Percentiles rank a stretch among this genome's conserved stretches.
These are phyloP conservation scores for Parelbella ahira DNA, from an alignment of 2,888 invertebrate species.

Conservation along the genomic window DNA sequence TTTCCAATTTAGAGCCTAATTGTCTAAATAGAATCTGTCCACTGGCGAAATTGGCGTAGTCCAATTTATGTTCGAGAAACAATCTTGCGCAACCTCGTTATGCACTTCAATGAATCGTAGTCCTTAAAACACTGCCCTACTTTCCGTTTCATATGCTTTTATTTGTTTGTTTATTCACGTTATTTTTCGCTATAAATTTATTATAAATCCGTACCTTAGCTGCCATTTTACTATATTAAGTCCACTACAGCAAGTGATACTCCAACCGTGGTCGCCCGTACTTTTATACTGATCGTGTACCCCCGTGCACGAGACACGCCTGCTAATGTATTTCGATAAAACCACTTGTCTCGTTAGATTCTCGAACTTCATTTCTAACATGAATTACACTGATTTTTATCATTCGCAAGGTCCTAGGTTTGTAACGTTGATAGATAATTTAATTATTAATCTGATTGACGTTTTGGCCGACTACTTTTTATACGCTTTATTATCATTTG, in stretches of 20 bases:
- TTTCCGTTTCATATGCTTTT: slow-evolving; percentile 1
- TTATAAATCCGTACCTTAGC: slow-evolving; percentile 61
- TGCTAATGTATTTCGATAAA: slow-evolving; percentile 11
- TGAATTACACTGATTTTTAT: slow-evolving; percentile 11
- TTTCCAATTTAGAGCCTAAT: no score
- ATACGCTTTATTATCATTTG: no score
- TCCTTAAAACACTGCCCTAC: slow-evolving; percentile 19
- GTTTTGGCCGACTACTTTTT: no score
- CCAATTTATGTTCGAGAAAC: neutral
- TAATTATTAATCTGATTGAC: no score
- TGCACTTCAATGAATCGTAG: slow-evolving; percentile 5
- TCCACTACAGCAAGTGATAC: slow-evolving; percentile 71
- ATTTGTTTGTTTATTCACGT: slow-evolving; percentile 9
- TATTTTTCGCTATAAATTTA: slow-evolving; percentile 26
- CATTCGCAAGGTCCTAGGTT: slow-evolving; percentile 4
- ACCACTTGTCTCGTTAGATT: slow-evolving; percentile 6
- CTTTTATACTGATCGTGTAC: slow-evolving; percentile 65
- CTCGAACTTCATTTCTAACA: slow-evolving; percentile 8
- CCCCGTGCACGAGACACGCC: slow-evolving; percentile 43
- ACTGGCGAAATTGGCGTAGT: no score
- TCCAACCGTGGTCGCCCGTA: slow-evolving; percentile 47
- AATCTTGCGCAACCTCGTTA: slow-evolving; percentile 1
- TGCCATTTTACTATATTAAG: slow-evolving; percentile 71
- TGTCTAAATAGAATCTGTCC: no score
- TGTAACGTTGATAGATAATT: no score